phyloP scores from a whole-genome alignment of 2,888 invertebrate species.

The Mythimna vitellina region DNA sequence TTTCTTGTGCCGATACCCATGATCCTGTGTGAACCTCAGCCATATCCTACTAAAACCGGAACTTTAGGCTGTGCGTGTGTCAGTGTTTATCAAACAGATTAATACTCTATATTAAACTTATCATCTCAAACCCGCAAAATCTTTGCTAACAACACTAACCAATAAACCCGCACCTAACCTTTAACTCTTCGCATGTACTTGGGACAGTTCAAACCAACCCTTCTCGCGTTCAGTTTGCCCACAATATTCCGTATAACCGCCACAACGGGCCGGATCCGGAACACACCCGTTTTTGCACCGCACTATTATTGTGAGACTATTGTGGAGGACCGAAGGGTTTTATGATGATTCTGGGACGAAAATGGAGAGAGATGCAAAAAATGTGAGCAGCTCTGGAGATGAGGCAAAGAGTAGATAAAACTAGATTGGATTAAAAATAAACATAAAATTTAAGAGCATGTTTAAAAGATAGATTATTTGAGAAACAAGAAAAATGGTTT shows the following conservation, averaged over 20 bases:
- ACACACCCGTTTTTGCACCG: constrained; percentile 48
- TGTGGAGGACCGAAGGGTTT: constrained; percentile 22
- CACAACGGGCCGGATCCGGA: constrained; percentile 45
- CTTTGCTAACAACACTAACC: not conserved
- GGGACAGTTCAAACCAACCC: constrained; percentile 10
- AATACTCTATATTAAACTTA: no score
- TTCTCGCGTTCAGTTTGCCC: constrained; percentile 16
- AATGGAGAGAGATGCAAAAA: constrained; percentile 16
- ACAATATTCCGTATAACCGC: constrained; percentile 53
- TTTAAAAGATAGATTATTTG: no score
- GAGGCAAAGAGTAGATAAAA: not conserved
- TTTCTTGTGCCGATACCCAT: no score
- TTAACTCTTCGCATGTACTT: constrained; percentile 13
- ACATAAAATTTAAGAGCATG: no score
- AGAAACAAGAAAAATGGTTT: no score
- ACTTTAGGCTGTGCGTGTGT: no score
- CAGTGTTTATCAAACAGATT: no score
- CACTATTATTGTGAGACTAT: constrained; percentile 36
- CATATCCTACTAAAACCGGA: no score
- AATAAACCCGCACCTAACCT: constrained; percentile 14
- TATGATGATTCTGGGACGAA: constrained; percentile 27
- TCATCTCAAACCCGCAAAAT: not conserved
- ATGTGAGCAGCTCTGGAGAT: not conserved
- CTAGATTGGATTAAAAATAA: not conserved
- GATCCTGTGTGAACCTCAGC: no score